phyloP scores from a whole-genome alignment of 2,888 invertebrate species.

The Agrilus cyanescens region DNA sequence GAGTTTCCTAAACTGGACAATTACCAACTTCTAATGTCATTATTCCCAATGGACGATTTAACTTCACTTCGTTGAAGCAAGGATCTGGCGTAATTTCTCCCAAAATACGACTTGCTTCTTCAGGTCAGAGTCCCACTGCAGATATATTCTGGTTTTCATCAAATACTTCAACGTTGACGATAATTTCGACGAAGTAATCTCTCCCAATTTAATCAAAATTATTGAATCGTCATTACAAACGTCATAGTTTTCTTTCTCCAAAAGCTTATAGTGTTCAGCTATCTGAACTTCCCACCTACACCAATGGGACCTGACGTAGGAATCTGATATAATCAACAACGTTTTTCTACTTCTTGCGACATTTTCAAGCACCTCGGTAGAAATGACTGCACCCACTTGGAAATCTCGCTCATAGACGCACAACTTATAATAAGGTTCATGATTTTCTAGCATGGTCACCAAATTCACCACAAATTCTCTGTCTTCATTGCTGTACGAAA shows the following conservation, averaged over 20 bases:
- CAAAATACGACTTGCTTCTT: slow-evolving; percentile 30
- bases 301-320: slow-evolving; percentile 61
- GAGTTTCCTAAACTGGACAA: too few species aligned
- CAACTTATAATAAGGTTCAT: slow-evolving; percentile 46
- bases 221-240: slow-evolving; percentile 45
- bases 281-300: slow-evolving; percentile 58
- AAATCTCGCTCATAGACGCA: slow-evolving; percentile 62
- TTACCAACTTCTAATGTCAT: too few species aligned
- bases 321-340: slow-evolving; percentile 53
- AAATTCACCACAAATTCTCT: slow-evolving; percentile 49
- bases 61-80: slow-evolving; percentile 16
- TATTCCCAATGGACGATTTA: slow-evolving; percentile 5
- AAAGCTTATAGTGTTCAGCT: slow-evolving; percentile 52
- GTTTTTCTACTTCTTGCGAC: slow-evolving; percentile 53
- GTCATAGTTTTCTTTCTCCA: slow-evolving; percentile 39
- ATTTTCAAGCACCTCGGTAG: slow-evolving; percentile 52
- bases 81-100: slow-evolving; percentile 27
- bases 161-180: slow-evolving; percentile 49
- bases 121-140: slow-evolving; percentile 45
- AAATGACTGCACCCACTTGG: slow-evolving; percentile 49
- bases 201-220: slow-evolving; percentile 49
- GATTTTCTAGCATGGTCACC: slow-evolving; percentile 46
- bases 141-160: slow-evolving; percentile 51
- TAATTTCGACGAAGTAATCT: slow-evolving; percentile 42
- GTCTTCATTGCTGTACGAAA: slow-evolving; percentile 49